These are phyloP conservation scores for Molothrus ater DNA, from an alignment of 2,797 vertebrate species.

Conservation along the genomic window DNA sequence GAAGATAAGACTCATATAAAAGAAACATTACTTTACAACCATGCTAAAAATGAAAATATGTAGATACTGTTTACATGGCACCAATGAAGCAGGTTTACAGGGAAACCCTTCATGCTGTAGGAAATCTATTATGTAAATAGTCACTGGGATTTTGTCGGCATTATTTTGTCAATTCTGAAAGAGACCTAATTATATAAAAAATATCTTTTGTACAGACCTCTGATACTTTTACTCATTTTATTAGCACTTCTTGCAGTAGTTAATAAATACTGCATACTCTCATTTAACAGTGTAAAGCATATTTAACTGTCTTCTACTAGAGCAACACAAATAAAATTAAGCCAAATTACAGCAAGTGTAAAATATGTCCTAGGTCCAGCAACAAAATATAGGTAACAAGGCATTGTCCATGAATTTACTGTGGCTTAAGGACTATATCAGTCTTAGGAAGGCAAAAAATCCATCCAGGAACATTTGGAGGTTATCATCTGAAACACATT, in stretches of 20 bases:
- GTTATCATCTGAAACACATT: not conserved
- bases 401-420: not conserved
- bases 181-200: not conserved
- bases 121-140: not conserved
- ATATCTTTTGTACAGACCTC: not conserved
- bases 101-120: not conserved
- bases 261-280: not conserved
- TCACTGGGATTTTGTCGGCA: not conserved
- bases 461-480: not conserved
- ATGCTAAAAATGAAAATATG: not conserved
- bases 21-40: not conserved
- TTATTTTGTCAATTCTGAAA: not conserved
- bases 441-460: not conserved
- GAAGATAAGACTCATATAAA: constrained; percentile 31
- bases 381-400: not conserved
- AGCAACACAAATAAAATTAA: not conserved
- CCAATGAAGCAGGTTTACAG: not conserved
- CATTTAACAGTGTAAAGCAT: not conserved
- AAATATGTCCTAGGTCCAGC: not conserved
- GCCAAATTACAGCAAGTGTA: not conserved
- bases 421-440: not conserved
- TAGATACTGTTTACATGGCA: constrained; percentile 18
- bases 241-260: not conserved
- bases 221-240: not conserved
- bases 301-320: not conserved